A percentile compares a stretch with the other conserved stretches of the same genome.
Evolutionary conservation across 2,113 vertebrate species (phyloP).

Genomic region (Urocynchramus pylzowi): DNA sequence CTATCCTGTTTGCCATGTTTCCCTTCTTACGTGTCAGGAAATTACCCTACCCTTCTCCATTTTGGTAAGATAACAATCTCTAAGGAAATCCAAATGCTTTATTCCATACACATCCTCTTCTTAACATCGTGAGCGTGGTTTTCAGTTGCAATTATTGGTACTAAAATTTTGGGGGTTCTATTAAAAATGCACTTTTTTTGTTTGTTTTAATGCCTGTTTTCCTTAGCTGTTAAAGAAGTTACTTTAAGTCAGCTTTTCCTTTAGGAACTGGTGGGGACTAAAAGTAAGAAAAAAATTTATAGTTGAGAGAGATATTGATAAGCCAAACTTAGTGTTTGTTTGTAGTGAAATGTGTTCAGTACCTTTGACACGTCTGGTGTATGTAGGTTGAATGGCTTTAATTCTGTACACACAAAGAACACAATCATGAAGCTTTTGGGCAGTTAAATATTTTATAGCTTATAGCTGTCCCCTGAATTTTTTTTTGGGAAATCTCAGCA

Average conservation of each 20-base stretch:
- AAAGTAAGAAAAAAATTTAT: background rate
- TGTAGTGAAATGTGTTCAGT: background rate
- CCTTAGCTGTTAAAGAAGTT: background rate
- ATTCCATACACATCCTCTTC: constrained; percentile 57
- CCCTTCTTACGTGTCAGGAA: constrained; percentile 84
- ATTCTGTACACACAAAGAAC: background rate
- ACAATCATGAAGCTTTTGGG: background rate
- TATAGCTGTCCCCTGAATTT: background rate
- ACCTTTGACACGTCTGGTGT: background rate
- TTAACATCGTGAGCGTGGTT: background rate
- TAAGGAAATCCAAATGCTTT: constrained; percentile 74
- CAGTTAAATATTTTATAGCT: background rate
- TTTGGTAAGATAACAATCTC: constrained; percentile 82
- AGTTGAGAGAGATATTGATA: background rate
- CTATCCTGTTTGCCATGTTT: constrained; percentile 87
- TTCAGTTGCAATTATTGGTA: constrained; percentile 64
- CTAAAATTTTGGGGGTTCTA: constrained; percentile 62
- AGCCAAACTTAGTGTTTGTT: background rate
- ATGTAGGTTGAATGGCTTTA: background rate
- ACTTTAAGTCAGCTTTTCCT: background rate
- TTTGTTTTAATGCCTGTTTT: constrained; percentile 46
- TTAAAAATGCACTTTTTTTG: constrained; percentile 14
- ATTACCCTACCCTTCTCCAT: constrained; percentile 83
- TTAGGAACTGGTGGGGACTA: background rate
- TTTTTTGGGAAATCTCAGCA: background rate